Base-by-base conservation (phyloP, 2,888 invertebrate genomes). In the Standfussiana lucernea region DNA sequence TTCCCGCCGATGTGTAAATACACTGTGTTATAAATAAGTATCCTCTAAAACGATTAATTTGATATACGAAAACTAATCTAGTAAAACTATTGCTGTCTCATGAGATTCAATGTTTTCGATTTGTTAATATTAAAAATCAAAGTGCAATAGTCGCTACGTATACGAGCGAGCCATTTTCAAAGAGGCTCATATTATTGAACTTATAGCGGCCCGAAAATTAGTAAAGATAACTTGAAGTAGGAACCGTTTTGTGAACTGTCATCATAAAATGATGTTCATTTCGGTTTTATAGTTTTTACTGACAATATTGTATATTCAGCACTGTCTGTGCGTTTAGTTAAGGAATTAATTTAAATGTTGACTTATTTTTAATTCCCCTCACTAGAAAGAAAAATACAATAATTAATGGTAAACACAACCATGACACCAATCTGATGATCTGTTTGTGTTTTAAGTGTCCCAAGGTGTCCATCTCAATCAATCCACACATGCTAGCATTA, bases 301-400 rank as follows among this genome's bases (percentile, higher is more conserved):
- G 81, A 84, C 72, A 50, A 62, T 78, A 72, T 76, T 81, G 53
- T 65, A 40, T 61, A 65, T 69, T 47, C 40, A 32, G 71, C 71
- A 84, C 68, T 59, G 35, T 13, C 56, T 72, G 81, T 80, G 85
- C 76, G 24, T 47, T 72, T 80, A 81, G 66, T 81, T 85, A 80
- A 69, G 85, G 35, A 72, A 62, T 84, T 75, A 67, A 72, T 76
- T 75, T 84, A 76, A 82, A 66, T 72, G 85, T 80, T 84, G 72
- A 83, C 81, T 72, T 84, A 72, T 72, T 82, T 82, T 80, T 84
- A 80, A 71, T 84, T 61, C 8, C 53, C 11, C 8, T 73, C 11
- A 37, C 35, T 35, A 6, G 53, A 47, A 62, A 45, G 32, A 62
- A 18, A 37, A 62, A 69, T 70, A 66, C 37, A 64, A 64, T 24